phyloP scores from a whole-genome alignment of 2,888 invertebrate genomes.

The Drosophila merina region DNA sequence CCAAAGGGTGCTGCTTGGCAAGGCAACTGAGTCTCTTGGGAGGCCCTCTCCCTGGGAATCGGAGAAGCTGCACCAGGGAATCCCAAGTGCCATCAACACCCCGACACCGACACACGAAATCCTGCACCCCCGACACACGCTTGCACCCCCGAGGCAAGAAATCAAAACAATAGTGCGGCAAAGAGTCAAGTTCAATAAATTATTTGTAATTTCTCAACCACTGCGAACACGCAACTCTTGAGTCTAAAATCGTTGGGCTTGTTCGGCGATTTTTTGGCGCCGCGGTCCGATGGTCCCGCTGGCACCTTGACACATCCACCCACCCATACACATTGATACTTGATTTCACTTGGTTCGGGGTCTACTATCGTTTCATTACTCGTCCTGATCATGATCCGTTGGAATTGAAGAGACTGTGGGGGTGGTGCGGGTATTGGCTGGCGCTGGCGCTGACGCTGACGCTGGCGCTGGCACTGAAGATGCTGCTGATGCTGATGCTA shows the following conservation, averaged over 20 bases:
- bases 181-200: constrained; percentile 67
- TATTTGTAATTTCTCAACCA: constrained; percentile 65
- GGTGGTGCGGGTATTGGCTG: neutral
- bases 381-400: neutral
- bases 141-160: neutral
- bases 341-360: constrained; percentile 1
- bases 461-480: neutral
- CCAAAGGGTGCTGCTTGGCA: neutral
- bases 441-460: neutral
- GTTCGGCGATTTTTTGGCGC: no score
- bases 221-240: neutral
- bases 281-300: no score
- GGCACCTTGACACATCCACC: neutral
- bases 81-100: no score
- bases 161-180: constrained; percentile 32
- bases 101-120: no score
- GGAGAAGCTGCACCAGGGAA: no score
- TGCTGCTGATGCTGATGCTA: neutral
- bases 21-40: neutral
- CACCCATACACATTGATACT: constrained; percentile 2
- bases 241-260: neutral
- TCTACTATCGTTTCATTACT: neutral
- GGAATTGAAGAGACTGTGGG: neutral
- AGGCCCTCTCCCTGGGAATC: no score
- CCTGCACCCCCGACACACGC: constrained; percentile 2